These are phyloP conservation scores for Graphium colonna DNA, from an alignment of 2,888 invertebrate species.

Conservation along the genomic window DNA sequence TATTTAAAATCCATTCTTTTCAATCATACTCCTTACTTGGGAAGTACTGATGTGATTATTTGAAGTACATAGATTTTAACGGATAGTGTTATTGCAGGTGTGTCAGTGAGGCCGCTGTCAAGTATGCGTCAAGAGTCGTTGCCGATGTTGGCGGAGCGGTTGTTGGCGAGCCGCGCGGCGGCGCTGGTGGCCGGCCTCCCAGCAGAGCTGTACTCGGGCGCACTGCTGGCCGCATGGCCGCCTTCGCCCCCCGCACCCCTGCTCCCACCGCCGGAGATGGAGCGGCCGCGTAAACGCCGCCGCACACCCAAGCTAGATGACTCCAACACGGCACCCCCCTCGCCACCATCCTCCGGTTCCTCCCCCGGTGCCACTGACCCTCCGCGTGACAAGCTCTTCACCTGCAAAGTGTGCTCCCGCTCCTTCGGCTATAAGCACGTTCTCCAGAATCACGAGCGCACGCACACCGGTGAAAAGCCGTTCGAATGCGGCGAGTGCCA, in stretches of 20 bases:
- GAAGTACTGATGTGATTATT: no score
- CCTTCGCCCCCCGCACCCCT: conserved; percentile 80
- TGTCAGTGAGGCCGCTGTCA: conserved; percentile 72
- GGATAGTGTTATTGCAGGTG: conserved; percentile 51
- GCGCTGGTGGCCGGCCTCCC: conserved; percentile 79
- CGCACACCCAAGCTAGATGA: conserved; percentile 71
- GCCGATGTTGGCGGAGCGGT: conserved; percentile 73
- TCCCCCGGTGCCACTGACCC: conserved; percentile 73
- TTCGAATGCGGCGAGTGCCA: conserved; percentile 95
- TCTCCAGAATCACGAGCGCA: conserved; percentile 95
- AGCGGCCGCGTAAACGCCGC: conserved; percentile 70
- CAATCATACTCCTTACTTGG: no score
- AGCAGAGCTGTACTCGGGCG: conserved; percentile 82
- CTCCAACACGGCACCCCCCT: conserved; percentile 54
- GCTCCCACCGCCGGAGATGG: conserved; percentile 66
- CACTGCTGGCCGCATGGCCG: conserved; percentile 79
- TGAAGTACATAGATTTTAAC: no score
- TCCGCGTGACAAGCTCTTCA: conserved; percentile 90
- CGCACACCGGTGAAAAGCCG: conserved; percentile 96
- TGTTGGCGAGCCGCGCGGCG: conserved; percentile 76
- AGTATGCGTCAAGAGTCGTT: conserved; percentile 74
- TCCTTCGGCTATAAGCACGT: conserved; percentile 97
- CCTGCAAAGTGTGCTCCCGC: conserved; percentile 91
- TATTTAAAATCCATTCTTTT: no score
- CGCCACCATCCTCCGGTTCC: conserved; percentile 72